These are phyloP conservation scores for Hylaea fasciaria DNA, from an alignment of 2,888 invertebrate genomes.

Conservation along the genomic window DNA sequence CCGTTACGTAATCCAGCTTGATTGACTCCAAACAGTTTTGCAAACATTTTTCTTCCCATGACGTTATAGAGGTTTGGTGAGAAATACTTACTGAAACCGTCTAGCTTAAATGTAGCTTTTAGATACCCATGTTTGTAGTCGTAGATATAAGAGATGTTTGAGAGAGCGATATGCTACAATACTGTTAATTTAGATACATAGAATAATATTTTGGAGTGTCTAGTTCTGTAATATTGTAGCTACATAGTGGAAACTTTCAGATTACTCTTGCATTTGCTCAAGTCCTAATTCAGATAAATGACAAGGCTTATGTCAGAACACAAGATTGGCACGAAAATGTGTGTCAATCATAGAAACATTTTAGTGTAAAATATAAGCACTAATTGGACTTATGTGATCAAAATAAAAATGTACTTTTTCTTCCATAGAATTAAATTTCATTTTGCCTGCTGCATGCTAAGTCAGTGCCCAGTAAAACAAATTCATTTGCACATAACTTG, in stretches of 20 bases:
- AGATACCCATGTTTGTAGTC: constrained; percentile 64
- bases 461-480: constrained; percentile 56
- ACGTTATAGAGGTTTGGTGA: constrained; percentile 83
- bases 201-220: constrained; percentile 1
- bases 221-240: constrained; percentile 8
- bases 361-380: not conserved
- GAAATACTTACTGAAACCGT: constrained; percentile 63
- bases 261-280: constrained; percentile 28
- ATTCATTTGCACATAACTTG: constrained; percentile 59
- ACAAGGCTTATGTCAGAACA: constrained; percentile 2
- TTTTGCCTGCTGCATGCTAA: constrained; percentile 83
- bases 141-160: constrained; percentile 49
- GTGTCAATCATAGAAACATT: not conserved
- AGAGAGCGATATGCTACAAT: constrained; percentile 64
- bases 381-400: constrained; percentile 1
- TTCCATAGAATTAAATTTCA: constrained; percentile 48
- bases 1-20: constrained; percentile 64
- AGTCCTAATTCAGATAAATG: constrained; percentile 39
- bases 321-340: constrained; percentile 3
- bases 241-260: not conserved
- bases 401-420: constrained; percentile 16
- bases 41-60: constrained; percentile 85
- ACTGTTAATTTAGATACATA: constrained; percentile 52
- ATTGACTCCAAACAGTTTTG: constrained; percentile 71
- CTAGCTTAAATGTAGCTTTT: constrained; percentile 66